Evolutionary conservation across 2,113 vertebrate genomes (phyloP), one percentile per base, ranked within the genome.

Genomic region (Beaufortia kweichowensis): DNA sequence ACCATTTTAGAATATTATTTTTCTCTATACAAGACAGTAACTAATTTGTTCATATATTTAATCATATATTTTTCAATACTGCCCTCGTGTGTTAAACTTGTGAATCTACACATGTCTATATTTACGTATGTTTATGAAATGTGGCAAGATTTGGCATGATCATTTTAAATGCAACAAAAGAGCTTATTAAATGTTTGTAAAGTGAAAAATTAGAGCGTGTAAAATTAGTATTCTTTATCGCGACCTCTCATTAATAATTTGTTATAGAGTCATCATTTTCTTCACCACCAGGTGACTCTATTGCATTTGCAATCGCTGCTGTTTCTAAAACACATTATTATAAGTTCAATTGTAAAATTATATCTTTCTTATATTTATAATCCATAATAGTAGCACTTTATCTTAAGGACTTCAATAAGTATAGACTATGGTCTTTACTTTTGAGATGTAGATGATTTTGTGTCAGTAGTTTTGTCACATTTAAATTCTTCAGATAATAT

Each of bases 231-330:
- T 53, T 8, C 5, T 53, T 53, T 21, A 53, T 21, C 6, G 2
- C 19, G 9, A 53, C 2, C 12, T 12, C 10, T 53, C 4, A 53
- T 19, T 3, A 17, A 48, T 0, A 41, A 1, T 19, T n/a, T n/a
- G n/a, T n/a, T n/a, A n/a, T n/a, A n/a, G n/a, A n/a, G n/a, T n/a
- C n/a, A 35, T 69, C 50, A 55, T 69, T 2, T n/a, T 0, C 10
- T 28, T n/a, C 9, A 53, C 66, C 76, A 39, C 41, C 19, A 78
- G 66, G 31, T 31, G 76, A 56, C 19, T 28, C 28, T n/a, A 39
- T 8, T 62, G 5, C 19, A 28, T 48, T 19, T 24, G 2, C 23
- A 48, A 31, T 60, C n/a, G 19, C n/a, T 8, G 17, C 68, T 57
- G 48, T 53, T n/a, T n/a, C 1, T 4, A 53, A n/a, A 15, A n/a